Conservation (phyloP, 2,797 vertebrate genomes). For the Mallotus villosus region DNA sequence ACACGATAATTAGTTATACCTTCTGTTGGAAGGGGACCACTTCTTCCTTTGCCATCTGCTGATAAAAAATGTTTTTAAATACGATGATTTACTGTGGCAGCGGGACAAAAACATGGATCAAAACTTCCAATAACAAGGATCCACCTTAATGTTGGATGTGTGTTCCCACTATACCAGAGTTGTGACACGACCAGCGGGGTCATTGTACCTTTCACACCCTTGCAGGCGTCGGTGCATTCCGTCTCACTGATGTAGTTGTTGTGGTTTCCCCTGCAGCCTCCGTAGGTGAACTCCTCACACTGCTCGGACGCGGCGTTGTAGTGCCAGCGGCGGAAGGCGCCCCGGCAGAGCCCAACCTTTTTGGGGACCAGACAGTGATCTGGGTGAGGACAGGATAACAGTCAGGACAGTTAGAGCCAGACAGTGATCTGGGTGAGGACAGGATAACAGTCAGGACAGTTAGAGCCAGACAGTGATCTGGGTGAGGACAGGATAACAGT, state of each 20-base stretch:
- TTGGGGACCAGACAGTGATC: conserved; percentile 77
- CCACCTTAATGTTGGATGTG: neutral
- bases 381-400: conserved; percentile 41
- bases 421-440: no score
- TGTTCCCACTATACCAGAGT: neutral
- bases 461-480: no score
- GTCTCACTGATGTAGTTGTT: conserved; percentile 85
- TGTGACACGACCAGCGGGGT: no score
- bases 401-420: no score
- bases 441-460: no score
- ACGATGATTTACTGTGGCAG: neutral
- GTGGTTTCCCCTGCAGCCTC: conserved; percentile 81
- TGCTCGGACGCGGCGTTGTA: conserved; percentile 64
- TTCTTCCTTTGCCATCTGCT: neutral
- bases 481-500: no score
- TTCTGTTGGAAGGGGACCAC: neutral
- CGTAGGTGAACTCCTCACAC: conserved; percentile 73
- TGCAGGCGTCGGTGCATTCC: conserved; percentile 82
- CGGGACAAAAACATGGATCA: no score
- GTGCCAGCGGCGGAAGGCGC: conserved; percentile 84
- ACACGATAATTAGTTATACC: neutral
- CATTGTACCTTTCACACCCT: conserved; percentile 59
- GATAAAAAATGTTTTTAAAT: neutral
- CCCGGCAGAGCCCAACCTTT: conserved; percentile 88
- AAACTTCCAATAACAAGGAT: no score